A percentile compares a stretch with the other conserved stretches of the same genome.
Conservation (phyloP, 53 echinoderm and acorn worm species). For the Pentamera pediparva region DNA sequence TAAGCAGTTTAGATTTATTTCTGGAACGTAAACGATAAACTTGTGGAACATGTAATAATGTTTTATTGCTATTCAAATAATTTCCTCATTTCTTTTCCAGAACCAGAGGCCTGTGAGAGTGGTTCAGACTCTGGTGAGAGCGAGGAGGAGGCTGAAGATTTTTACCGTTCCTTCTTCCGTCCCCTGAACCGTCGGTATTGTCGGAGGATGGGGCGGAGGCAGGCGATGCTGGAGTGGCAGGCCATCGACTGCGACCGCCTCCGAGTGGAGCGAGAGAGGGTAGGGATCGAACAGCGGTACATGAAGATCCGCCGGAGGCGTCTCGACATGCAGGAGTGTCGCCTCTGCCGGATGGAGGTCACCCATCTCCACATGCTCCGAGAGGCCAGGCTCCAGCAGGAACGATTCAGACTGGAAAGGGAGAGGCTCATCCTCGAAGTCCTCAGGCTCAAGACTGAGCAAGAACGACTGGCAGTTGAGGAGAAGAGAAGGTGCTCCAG, state of each 20-base stretch:
- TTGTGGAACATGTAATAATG: neutral
- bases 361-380: neutral
- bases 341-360: constrained; percentile 7
- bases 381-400: constrained; percentile 5
- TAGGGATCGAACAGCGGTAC: constrained; percentile 8
- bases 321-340: constrained; percentile 19
- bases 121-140: neutral
- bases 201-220: neutral
- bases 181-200: neutral
- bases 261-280: constrained; percentile 13
- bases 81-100: neutral
- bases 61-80: neutral
- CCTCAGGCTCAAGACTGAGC: constrained; percentile 12
- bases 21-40: too few species aligned
- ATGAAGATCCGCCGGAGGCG: constrained; percentile 10
- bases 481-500: neutral
- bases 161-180: neutral
- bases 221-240: constrained; percentile 7
- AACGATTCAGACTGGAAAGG: constrained; percentile 13
- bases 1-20: too few species aligned
- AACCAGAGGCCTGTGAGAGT: neutral
- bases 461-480: constrained; percentile 2
- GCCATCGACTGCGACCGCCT: constrained; percentile 19
- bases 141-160: neutral
- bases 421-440: constrained; percentile 20